Evolutionary conservation across 1,140 invertebrate species (phyloP), one percentile per base, ranked within the genome.

Genomic region (Platorchestia sp.): DNA sequence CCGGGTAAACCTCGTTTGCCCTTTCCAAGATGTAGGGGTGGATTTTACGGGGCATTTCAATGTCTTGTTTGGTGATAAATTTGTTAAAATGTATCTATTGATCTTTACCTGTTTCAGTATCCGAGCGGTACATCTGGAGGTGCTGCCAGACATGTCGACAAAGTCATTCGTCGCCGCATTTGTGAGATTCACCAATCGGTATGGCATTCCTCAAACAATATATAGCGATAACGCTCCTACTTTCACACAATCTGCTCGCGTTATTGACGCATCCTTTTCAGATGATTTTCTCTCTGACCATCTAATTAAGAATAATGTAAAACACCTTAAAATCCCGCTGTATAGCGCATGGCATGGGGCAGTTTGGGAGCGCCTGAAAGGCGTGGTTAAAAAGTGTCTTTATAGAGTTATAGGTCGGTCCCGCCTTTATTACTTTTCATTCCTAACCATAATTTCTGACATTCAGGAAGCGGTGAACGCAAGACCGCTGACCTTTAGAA

Each of bases 151-250:
- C 95, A 95, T 95, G 95, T 95, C 53, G 7, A 19, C 95, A 3
- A 27, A 7, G 22, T 22, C 51, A 5, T 95, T 95, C 43, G 0
- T 95, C 0, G 36, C 5, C 0, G 42, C 59, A 1, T 95, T 95
- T 22, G 27, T 45, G 0, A 0, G 95, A 27, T 95, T 95, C 43
- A 36, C 22, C 0, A 95, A 95, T 43, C 43, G 51, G 45, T 95
- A 86, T 41, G 22, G 41, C 0, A 6, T 42, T 19, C 53, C 95
- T 14, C 36, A 53, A 16, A 43, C 44, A 1, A 16, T 95, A 0
- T 95, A 95, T 22, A 75, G 27, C 7, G 95, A 95, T 53, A 95
- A 95, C 43, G 95, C 95, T 86, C 95, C n/a, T 43, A 36, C 1
- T 45, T 95, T 53, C n/a, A 5, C 0, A 5, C 27, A 41, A 22